A percentile compares a stretch with the other conserved stretches of the same genome.
These are phyloP conservation scores for Diabrotica undecimpunctata DNA, from an alignment of 1,140 invertebrate genomes.

Conservation along the genomic window DNA sequence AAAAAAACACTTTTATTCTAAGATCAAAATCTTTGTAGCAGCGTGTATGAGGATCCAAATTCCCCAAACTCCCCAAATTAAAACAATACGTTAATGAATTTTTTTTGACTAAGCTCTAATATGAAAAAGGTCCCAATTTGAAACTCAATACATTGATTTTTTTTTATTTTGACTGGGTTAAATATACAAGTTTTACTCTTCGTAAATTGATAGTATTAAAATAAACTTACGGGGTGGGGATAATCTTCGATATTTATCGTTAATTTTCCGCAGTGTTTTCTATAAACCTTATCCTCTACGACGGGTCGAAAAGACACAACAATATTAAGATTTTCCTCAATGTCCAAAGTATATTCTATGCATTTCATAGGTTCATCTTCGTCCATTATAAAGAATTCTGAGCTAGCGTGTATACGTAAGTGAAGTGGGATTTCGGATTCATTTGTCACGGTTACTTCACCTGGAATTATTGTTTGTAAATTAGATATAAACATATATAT, in stretches of 20 bases:
- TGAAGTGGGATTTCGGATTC: constrained; percentile 1
- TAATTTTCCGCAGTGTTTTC: neutral
- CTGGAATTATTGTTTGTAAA: neutral
- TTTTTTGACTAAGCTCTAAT: no score
- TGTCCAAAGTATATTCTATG: neutral
- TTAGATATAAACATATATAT: no score
- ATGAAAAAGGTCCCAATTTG: no score
- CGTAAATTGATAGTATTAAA: no score
- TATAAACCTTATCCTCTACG: neutral
- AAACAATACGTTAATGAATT: no score
- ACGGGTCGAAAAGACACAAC: neutral
- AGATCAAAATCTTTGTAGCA: no score
- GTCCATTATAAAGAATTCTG: neutral
- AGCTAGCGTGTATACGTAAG: neutral
- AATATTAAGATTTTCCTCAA: neutral
- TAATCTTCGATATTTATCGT: neutral
- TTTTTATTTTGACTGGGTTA: no score
- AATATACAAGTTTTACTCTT: no score
- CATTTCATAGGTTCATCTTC: neutral
- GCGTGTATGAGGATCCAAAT: no score
- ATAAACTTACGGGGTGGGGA: neutral
- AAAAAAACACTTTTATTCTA: no score
- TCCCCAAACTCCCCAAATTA: no score
- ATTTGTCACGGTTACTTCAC: neutral
- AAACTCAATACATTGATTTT: no score